Evolutionary conservation across 2,888 invertebrate genomes (phyloP).

Genomic region (Metacarcinus magister): DNA sequence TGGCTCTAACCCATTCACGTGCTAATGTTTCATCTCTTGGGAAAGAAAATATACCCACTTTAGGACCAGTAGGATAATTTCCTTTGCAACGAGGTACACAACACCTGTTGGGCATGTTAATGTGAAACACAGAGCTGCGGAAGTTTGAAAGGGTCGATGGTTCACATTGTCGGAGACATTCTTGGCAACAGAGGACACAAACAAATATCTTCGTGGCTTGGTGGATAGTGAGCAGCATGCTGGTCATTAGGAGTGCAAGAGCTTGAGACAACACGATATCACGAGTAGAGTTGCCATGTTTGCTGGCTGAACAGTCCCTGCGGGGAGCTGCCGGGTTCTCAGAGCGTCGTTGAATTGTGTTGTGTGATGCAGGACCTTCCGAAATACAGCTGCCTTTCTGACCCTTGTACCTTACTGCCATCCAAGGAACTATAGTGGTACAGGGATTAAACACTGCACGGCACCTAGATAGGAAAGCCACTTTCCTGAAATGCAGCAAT

Average conservation of each 20-base stretch:
- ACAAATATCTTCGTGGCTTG: not conserved
- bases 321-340: not conserved
- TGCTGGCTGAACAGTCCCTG: not conserved
- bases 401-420: not conserved
- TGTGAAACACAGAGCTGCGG: too few species aligned
- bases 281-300: not conserved
- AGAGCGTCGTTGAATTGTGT: not conserved
- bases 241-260: not conserved
- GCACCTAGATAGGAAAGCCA: not conserved
- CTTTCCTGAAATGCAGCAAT: not conserved
- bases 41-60: too few species aligned
- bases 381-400: not conserved
- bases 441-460: not conserved
- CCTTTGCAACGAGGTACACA: too few species aligned
- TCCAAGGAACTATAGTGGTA: not conserved
- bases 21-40: too few species aligned
- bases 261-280: constrained; percentile 40
- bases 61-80: too few species aligned
- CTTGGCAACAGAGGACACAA: not conserved
- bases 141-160: not conserved
- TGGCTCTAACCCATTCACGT: too few species aligned
- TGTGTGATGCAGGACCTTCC: not conserved
- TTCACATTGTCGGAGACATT: not conserved
- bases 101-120: too few species aligned
- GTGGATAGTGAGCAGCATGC: not conserved